Evolutionary conservation across 1,140 invertebrate genomes (phyloP).

Genomic region (Drosophila kikkawai): DNA sequence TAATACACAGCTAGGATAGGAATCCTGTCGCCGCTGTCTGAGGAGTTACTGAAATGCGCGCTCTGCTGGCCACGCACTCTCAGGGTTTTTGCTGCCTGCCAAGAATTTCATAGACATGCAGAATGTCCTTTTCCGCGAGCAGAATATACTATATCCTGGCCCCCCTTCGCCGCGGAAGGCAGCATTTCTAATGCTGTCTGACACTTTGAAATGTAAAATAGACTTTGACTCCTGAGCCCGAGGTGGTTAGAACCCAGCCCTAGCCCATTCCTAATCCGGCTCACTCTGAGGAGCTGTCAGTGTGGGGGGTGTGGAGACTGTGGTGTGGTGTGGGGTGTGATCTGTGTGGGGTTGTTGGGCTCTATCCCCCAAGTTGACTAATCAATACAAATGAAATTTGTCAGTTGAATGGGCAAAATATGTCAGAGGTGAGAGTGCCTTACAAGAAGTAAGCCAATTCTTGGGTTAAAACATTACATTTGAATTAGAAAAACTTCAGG

Average conservation of each 20-base stretch:
- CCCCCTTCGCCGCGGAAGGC: not conserved
- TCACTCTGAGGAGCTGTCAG: not conserved
- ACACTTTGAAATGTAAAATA: conserved; percentile 59
- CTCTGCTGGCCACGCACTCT: conserved; percentile 16
- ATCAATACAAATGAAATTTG: conserved; percentile 60
- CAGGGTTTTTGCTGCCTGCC: conserved; percentile 23
- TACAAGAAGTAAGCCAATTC: not conserved
- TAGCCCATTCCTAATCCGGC: not conserved
- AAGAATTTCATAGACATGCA: conserved; percentile 50
- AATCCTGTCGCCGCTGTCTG: conserved; percentile 47
- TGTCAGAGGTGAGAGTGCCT: not conserved
- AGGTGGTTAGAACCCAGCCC: not conserved
- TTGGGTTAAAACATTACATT: not conserved
- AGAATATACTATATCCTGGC: too few species aligned
- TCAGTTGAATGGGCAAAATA: conserved; percentile 33
- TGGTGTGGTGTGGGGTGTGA: not conserved
- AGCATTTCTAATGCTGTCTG: conserved; percentile 42
- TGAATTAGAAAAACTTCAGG: not conserved
- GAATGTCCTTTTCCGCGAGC: not conserved
- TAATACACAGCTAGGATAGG: conserved; percentile 41
- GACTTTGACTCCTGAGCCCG: conserved; percentile 44
- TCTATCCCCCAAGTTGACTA: conserved; percentile 24
- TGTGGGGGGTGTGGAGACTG: too few species aligned
- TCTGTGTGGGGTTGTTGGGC: not conserved
- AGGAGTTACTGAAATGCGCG: not conserved